Evolutionary conservation across 2,888 invertebrate genomes (phyloP), one percentile per base, ranked within the genome.

Genomic region (Trilocha varians): DNA sequence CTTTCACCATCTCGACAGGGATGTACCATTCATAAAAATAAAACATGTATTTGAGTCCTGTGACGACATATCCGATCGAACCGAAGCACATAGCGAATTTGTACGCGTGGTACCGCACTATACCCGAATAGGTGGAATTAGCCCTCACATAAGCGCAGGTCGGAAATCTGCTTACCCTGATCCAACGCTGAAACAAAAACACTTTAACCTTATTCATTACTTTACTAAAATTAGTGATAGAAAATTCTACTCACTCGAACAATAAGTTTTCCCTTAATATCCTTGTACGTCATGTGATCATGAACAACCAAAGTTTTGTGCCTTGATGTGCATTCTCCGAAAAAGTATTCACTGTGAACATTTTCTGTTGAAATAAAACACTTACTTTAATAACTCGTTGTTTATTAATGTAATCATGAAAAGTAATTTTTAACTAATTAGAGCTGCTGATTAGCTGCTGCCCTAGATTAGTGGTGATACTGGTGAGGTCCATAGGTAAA

Each of bases 11-110:
- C 43, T 56, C 50, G 8, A 58, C 48, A 0, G 62, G 60, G 1
- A 60, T 32, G 39, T 48, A 63, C 62, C 64, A 65, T 25, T 65
- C 62, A 34, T 53, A 65, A 36, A 49, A 63, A 16, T 35, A 40
- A 38, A 50, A 47, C 0, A 25, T 9, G 9, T 5, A 34, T 1
- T 36, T 25, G 0, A 1, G 0, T 0, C 40, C 48, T 1, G n/a
- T 14, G 15, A 53, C 52, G 5, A 42, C 46, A n/a, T 56, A 45
- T 0, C 48, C n/a, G 4, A 59, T n/a, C 3, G 6, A 38, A 14
- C 50, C 40, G 1, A 62, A 2, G 37, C 64, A 62, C 11, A 65
- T 44, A 3, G 52, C 47, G 40, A 64, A 62, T 36, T 58, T 58
- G 33, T 45, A 49, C 0, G 53, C 48, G 34, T 57, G 48, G 35